A percentile compares a stretch with the other conserved stretches of the same genome.
Evolutionary conservation across 1,140 invertebrate genomes (phyloP).

Genomic region (Bombus superbus): DNA sequence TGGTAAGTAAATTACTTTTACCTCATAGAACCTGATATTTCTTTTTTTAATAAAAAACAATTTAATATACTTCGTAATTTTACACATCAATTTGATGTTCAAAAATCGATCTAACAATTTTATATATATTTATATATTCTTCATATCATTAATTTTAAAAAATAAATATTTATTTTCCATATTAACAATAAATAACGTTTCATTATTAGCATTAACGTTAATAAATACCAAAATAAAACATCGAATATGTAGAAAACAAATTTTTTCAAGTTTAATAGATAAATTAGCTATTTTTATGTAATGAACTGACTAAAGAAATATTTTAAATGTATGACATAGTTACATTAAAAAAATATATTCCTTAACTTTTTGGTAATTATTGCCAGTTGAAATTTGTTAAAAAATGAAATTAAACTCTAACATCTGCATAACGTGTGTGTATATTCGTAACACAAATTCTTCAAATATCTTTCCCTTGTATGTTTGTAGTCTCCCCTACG

Average conservation of each 20-base stretch:
- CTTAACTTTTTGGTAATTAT: background rate
- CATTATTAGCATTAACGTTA: constrained; percentile 4
- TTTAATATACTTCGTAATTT: background rate
- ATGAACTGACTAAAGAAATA: background rate
- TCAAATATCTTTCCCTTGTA: constrained; percentile 63
- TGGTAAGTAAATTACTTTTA: constrained; percentile 41
- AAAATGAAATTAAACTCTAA: constrained; percentile 31
- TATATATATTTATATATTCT: background rate
- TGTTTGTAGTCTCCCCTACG: constrained; percentile 57
- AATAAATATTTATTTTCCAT: constrained; percentile 10
- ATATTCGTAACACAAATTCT: constrained; percentile 27
- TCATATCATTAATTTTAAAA: background rate
- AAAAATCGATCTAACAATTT: constrained; percentile 7
- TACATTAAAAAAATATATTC: constrained; percentile 33
- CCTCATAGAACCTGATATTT: background rate
- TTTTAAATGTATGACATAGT: background rate
- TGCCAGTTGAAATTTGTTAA: constrained; percentile 31
- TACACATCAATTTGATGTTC: background rate
- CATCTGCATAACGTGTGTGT: background rate
- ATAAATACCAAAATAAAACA: constrained; percentile 21
- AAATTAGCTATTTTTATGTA: constrained; percentile 3
- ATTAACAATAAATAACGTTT: background rate
- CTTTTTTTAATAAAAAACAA: background rate
- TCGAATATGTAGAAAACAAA: background rate
- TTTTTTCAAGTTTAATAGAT: background rate